phyloP scores from a whole-genome alignment of 1,140 invertebrate species.

The Tetragnatha versicolor region DNA sequence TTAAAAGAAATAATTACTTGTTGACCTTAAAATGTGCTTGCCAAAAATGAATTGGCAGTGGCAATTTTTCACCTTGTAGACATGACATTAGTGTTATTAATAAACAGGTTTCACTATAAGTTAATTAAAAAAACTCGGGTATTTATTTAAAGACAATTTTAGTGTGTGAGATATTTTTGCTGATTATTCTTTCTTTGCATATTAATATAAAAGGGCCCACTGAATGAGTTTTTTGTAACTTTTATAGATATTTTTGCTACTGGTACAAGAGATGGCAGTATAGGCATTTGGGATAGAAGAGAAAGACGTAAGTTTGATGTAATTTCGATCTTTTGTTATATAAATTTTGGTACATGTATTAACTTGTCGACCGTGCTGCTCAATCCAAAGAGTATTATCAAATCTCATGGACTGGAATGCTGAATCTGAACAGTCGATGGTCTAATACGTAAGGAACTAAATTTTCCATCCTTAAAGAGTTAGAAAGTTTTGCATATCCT shows the following conservation, averaged over 20 bases:
- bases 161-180: not conserved
- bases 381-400: not conserved
- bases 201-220: not conserved
- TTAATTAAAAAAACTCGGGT: too few species aligned
- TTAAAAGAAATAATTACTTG: too few species aligned
- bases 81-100: too few species aligned
- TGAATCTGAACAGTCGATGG: not conserved
- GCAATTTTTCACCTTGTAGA: too few species aligned
- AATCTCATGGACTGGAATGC: not conserved
- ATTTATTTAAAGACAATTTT: too few species aligned
- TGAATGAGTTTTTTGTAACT: not conserved
- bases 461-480: not conserved
- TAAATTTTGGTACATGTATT: not conserved
- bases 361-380: not conserved
- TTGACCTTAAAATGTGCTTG: too few species aligned
- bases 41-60: too few species aligned
- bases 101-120: too few species aligned
- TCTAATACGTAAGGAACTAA: not conserved
- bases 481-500: not conserved
- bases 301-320: not conserved
- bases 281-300: conserved; percentile 81
- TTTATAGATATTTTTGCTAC: conserved; percentile 79
- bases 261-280: conserved; percentile 82
- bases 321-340: not conserved
- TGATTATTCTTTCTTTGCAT: not conserved